A percentile compares a stretch with the other conserved stretches of the same genome.
Conservation (phyloP, 1,140 invertebrate genomes). For the Formica selysi region DNA sequence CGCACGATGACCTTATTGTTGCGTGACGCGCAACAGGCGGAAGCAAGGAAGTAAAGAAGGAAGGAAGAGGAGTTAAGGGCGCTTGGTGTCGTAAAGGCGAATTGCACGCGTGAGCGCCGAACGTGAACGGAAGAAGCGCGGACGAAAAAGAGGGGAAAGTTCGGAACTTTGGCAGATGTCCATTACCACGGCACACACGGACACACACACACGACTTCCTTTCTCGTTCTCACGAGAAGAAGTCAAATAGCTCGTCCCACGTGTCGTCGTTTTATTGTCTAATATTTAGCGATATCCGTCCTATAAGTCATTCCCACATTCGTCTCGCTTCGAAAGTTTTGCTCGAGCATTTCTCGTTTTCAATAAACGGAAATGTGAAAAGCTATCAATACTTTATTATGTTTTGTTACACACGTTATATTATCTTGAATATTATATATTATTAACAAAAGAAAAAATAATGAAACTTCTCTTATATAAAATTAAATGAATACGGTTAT, state of each 20-base stretch:
- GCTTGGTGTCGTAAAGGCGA: slow-evolving; percentile 49
- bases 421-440: not conserved
- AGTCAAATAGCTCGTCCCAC: slow-evolving; percentile 33
- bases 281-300: slow-evolving; percentile 32
- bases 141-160: slow-evolving; percentile 72
- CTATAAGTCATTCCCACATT: slow-evolving; percentile 4
- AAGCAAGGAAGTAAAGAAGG: slow-evolving; percentile 75
- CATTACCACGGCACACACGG: slow-evolving; percentile 38
- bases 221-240: slow-evolving; percentile 69
- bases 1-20: slow-evolving; percentile 77
- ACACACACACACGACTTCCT: slow-evolving; percentile 47
- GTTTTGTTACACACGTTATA: not conserved
- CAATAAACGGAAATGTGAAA: not conserved
- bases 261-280: slow-evolving; percentile 49
- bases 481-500: not conserved
- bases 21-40: slow-evolving; percentile 74
- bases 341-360: not conserved
- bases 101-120: slow-evolving; percentile 40
- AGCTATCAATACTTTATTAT: not conserved
- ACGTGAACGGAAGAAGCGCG: slow-evolving; percentile 61
- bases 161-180: slow-evolving; percentile 74
- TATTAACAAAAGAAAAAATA: not conserved
- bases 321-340: not conserved
- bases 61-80: slow-evolving; percentile 63
- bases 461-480: not conserved